Evolutionary conservation across 2,888 invertebrate species (phyloP).

Genomic region (Hyppa rectilinea): DNA sequence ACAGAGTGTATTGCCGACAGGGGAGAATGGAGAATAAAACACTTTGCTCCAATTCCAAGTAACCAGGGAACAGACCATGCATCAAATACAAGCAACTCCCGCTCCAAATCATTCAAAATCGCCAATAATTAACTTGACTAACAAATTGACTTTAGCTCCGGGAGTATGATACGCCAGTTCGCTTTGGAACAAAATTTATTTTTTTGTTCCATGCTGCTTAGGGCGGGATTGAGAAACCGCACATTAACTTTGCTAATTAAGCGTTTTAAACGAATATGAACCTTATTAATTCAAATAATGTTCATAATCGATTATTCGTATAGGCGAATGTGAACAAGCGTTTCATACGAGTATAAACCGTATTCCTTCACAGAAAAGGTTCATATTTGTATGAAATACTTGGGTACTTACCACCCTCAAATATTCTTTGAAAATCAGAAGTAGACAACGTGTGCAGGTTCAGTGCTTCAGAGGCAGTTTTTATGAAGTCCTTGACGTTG

Average conservation of each 20-base stretch:
- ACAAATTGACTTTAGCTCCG: background rate
- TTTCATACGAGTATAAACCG: background rate
- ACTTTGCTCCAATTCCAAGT: background rate
- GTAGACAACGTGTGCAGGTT: slow-evolving; percentile 92
- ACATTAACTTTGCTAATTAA: background rate
- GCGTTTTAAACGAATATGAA: background rate
- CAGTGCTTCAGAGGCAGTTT: slow-evolving; percentile 67
- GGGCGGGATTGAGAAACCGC: no score
- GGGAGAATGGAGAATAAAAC: background rate
- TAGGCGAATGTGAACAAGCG: background rate
- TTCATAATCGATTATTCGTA: background rate
- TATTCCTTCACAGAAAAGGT: background rate
- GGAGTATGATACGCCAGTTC: background rate
- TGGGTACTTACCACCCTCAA: slow-evolving; percentile 84
- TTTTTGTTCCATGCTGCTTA: background rate
- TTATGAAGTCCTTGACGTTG: slow-evolving; percentile 79
- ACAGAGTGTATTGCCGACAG: no score
- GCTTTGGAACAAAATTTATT: background rate
- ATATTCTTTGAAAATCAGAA: slow-evolving; percentile 91
- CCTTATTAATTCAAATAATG: background rate
- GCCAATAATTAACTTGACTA: no score
- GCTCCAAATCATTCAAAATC: background rate
- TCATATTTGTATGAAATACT: background rate
- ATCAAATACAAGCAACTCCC: background rate
- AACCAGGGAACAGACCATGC: no score